A percentile compares a stretch with the other conserved stretches of the same genome.
Evolutionary conservation across 2,888 invertebrate species (phyloP).

Genomic region (Dryobota labecula): DNA sequence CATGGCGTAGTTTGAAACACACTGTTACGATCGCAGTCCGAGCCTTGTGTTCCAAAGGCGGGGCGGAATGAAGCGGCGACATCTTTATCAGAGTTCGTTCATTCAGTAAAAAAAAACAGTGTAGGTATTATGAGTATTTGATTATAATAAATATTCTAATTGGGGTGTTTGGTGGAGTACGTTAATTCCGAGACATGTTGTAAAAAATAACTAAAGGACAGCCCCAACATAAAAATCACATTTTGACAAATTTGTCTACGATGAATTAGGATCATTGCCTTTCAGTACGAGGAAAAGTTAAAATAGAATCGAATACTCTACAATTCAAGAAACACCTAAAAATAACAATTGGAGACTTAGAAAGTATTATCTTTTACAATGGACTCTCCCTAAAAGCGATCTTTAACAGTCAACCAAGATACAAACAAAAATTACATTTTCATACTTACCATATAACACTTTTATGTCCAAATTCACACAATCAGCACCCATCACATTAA

Average conservation of each 20-base stretch:
- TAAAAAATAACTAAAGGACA: not conserved
- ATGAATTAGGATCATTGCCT: not conserved
- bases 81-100: too few relatives aligned
- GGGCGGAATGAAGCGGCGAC: too few relatives aligned
- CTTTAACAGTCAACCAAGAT: not conserved
- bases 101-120: too few relatives aligned
- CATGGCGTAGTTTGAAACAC: too few relatives aligned
- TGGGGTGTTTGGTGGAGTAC: too few relatives aligned
- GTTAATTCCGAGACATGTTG: too few relatives aligned
- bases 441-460: not conserved
- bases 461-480: conserved; percentile 10
- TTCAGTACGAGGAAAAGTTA: not conserved
- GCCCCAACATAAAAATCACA: too few relatives aligned
- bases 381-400: not conserved
- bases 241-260: not conserved
- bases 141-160: too few relatives aligned
- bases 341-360: too few relatives aligned
- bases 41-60: too few relatives aligned
- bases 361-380: not conserved
- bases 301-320: not conserved
- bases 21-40: too few relatives aligned
- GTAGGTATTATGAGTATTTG: too few relatives aligned
- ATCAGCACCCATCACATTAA: conserved; percentile 30
- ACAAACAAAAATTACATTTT: not conserved
- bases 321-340: not conserved